phyloP scores from a whole-genome alignment of 2,113 vertebrate genomes.

The Bungarus multicinctus region DNA sequence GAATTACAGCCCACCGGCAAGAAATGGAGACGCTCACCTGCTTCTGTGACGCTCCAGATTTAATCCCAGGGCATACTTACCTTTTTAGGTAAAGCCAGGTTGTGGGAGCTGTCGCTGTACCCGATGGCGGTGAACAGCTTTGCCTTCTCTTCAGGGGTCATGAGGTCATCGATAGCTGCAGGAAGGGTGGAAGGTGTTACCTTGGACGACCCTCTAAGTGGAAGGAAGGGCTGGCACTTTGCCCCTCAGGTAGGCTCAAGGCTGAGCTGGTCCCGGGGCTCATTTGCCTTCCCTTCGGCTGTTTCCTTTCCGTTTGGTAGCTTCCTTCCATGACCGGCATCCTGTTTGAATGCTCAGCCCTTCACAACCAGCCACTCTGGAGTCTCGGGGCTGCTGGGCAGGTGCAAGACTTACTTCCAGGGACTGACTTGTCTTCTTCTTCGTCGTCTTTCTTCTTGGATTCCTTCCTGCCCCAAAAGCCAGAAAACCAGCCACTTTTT shows the following conservation, averaged over 20 bases:
- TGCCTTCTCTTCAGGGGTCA: slow-evolving; percentile 89
- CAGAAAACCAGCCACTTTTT: slow-evolving; percentile 85
- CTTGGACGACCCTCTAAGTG: background rate
- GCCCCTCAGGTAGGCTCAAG: background rate
- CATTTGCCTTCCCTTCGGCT: background rate
- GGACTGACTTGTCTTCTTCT: slow-evolving; percentile 66
- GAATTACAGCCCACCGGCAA: background rate
- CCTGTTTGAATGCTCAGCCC: background rate
- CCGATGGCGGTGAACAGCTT: slow-evolving; percentile 96
- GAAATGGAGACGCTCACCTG: background rate
- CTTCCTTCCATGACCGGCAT: background rate
- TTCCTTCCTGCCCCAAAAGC: slow-evolving; percentile 84
- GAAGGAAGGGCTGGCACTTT: background rate
- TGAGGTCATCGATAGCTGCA: slow-evolving; percentile 84
- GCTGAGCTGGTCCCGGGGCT: background rate
- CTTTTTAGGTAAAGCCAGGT: slow-evolving; percentile 83
- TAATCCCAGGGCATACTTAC: slow-evolving; percentile 57
- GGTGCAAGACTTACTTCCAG: slow-evolving; percentile 72
- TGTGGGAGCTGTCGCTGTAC: slow-evolving; percentile 88
- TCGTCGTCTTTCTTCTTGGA: slow-evolving; percentile 83
- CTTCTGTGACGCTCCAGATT: background rate
- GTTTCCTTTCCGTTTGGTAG: background rate
- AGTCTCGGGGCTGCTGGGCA: background rate
- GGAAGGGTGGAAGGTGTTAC: background rate
- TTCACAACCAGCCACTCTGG: background rate